Conservation (phyloP, 2,113 vertebrate species). For the Mungos mungo region DNA sequence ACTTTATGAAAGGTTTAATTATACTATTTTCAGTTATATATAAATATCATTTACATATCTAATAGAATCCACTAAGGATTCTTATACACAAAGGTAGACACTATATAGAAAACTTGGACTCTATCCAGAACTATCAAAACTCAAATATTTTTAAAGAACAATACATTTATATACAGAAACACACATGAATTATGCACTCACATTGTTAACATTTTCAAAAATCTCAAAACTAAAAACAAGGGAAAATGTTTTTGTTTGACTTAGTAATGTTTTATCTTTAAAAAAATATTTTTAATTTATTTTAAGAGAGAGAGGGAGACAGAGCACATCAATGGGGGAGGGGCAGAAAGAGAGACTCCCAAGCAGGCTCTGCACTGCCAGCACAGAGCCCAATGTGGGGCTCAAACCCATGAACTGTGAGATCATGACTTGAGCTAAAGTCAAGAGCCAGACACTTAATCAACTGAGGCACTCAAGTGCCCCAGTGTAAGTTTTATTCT, state of each 20-base stretch:
- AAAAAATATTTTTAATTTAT: too few relatives aligned
- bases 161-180: not conserved
- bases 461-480: too few relatives aligned
- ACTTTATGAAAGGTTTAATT: not conserved
- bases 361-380: too few relatives aligned
- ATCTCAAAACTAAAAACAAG: not conserved
- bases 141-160: not conserved
- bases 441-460: too few relatives aligned
- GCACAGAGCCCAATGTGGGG: too few relatives aligned
- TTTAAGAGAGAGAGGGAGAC: too few relatives aligned
- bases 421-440: too few relatives aligned
- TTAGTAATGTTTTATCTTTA: not conserved
- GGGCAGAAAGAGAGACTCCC: too few relatives aligned
- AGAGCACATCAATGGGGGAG: too few relatives aligned
- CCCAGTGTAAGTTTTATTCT: not conserved
- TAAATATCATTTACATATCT: not conserved
- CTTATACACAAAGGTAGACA: not conserved
- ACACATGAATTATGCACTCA: not conserved
- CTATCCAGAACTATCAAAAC: not conserved
- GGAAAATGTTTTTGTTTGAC: not conserved
- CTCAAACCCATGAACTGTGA: too few relatives aligned
- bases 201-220: not conserved
- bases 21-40: not conserved
- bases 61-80: not conserved
- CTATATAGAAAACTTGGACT: not conserved